Evolutionary conservation across 2,797 vertebrate species (phyloP).

Genomic region (Sphaeramia orbicularis): DNA sequence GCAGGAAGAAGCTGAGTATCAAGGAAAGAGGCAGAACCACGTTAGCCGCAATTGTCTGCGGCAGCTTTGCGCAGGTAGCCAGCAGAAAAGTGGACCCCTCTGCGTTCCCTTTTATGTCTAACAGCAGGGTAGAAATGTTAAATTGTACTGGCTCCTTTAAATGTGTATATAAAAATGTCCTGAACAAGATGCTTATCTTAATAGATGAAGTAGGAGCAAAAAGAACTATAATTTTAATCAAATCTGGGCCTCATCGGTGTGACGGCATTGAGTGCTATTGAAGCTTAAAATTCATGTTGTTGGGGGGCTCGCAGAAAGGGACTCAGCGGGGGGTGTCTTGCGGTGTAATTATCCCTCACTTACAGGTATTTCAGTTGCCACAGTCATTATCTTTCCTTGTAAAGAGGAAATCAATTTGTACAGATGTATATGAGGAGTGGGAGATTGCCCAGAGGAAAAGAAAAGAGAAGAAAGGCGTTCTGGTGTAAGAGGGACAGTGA

Average conservation of each 20-base stretch:
- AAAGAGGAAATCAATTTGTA: conserved; percentile 88
- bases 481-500: conserved; percentile 74
- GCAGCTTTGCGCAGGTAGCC: conserved; percentile 67
- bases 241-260: conserved; percentile 89
- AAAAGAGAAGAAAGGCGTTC: conserved; percentile 67
- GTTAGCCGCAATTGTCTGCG: conserved; percentile 23
- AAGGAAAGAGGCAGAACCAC: background rate
- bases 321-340: conserved; percentile 88
- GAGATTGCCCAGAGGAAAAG: conserved; percentile 77
- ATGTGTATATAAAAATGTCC: conserved; percentile 85
- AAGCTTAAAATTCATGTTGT: conserved; percentile 95
- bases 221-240: conserved; percentile 98
- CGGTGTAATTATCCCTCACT: conserved; percentile 94
- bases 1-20: background rate
- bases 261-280: conserved; percentile 88
- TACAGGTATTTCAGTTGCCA: conserved; percentile 95
- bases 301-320: conserved; percentile 87
- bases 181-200: conserved; percentile 88
- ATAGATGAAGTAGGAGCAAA: conserved; percentile 96
- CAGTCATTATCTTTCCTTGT: conserved; percentile 86
- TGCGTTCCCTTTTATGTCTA: conserved; percentile 73
- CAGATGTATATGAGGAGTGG: conserved; percentile 84
- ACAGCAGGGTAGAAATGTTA: conserved; percentile 80
- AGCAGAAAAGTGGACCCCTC: conserved; percentile 63
- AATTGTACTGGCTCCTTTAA: conserved; percentile 75